Base-by-base conservation (phyloP, 1,140 invertebrate genomes). In the Drosophila melanica region DNA sequence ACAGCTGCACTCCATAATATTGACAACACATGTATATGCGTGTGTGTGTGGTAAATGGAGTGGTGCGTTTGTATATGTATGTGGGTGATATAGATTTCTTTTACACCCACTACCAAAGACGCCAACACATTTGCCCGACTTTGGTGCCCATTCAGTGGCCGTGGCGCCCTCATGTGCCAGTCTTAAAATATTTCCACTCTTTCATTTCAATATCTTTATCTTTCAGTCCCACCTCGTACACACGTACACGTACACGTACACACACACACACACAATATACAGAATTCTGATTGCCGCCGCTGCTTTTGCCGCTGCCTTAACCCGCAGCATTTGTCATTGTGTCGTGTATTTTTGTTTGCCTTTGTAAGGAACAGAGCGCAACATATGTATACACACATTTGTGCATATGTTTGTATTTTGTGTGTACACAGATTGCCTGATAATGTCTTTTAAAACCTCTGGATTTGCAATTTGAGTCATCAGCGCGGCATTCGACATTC, bases 391-490 rank as follows among this genome's bases (percentile, higher is more conserved):
- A 63, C 33, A 82, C 47, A 75, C 48, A 53, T 53, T 62, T 47
- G 48, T 55, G 35, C 58, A 59, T 71, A 69, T 86, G 68, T 68
- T 23, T 67, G 55, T 54, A 16, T 55, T 60, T 54, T 48, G 55
- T 68, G 14, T 81, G 79, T 51, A 59, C 71, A 70, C 64, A 55
- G 65, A 65, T 75, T 77, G 78, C 60, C 58, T 79, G 79, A 87
- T 87, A 82, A 75, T 76, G 79, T 65, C 57, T 16, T 50, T 72
- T 66, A 57, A 75, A 37, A 53, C 33, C 51, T 41, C 37, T 62
- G 74, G 45, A 69, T 75, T 84, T 64, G 81, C 77, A 63, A 67
- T 67, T 79, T 89, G 82, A 86, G 55, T 86, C 82, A 86, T 75
- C 72, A 63, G 44, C 58, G 62, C 64, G 53, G 54, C 63, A 72